These are phyloP conservation scores for Corythaixoides concolor DNA, from an alignment of 2,113 vertebrate genomes.

Conservation along the genomic window DNA sequence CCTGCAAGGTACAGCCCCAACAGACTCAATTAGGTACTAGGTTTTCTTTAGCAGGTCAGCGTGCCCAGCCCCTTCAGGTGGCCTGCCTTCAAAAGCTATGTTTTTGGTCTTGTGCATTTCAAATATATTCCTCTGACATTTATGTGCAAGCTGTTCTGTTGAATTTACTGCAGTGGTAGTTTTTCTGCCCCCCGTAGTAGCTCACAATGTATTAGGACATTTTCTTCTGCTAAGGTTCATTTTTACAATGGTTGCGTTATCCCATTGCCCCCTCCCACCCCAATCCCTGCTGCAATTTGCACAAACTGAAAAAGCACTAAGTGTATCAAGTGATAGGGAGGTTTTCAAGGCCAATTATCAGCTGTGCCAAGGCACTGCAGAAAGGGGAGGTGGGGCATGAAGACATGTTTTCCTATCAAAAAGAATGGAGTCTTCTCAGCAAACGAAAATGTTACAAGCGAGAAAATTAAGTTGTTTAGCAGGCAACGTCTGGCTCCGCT, in stretches of 20 bases:
- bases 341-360: slow-evolving; percentile 37
- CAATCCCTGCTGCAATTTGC: background rate
- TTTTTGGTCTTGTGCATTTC: background rate
- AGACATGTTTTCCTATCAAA: background rate
- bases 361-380: background rate
- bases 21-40: background rate
- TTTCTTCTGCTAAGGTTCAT: background rate
- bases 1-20: background rate
- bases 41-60: background rate
- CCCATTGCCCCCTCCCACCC: background rate
- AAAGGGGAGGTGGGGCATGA: background rate
- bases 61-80: background rate
- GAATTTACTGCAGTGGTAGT: background rate
- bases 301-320: background rate
- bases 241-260: background rate
- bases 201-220: background rate
- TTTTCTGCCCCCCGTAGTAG: background rate
- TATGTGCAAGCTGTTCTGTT: background rate
- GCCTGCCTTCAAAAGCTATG: background rate
- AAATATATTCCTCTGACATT: background rate
- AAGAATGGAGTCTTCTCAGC: background rate
- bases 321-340: background rate
- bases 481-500: background rate
- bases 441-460: background rate
- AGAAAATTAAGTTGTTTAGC: slow-evolving; percentile 4